Conservation (phyloP, 2,888 invertebrate species). For the Hyppa rectilinea region DNA sequence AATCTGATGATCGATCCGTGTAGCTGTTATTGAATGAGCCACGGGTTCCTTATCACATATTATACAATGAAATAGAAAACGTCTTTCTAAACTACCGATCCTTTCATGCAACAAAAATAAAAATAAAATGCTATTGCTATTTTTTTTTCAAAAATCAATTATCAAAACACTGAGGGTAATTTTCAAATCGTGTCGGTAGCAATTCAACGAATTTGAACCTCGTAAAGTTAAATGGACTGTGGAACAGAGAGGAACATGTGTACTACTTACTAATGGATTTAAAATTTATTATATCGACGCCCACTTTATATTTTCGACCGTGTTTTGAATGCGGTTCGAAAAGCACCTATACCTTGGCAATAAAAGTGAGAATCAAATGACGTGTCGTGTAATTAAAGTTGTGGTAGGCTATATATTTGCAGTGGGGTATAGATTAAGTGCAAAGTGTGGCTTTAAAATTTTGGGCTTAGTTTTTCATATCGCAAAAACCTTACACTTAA, state of each 20-base stretch:
- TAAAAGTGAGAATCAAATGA: conserved; percentile 34
- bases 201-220: conserved; percentile 89
- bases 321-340: neutral
- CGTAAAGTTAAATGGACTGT: conserved; percentile 90
- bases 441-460: conserved; percentile 25
- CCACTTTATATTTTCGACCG: conserved; percentile 77
- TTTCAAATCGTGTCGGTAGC: conserved; percentile 80
- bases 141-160: conserved; percentile 54
- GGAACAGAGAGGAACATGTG: conserved; percentile 86
- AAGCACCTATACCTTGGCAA: conserved; percentile 31
- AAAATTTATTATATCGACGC: conserved; percentile 88
- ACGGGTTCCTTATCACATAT: no score
- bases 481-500: neutral
- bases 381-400: neutral
- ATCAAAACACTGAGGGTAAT: conserved; percentile 66
- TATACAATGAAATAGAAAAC: neutral
- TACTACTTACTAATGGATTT: conserved; percentile 89
- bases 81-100: neutral
- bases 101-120: neutral
- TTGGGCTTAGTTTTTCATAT: neutral
- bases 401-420: conserved; percentile 48
- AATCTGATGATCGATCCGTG: no score
- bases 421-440: conserved; percentile 37
- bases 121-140: neutral
- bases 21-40: no score